Percentiles rank a stretch among this genome's conserved stretches.
Evolutionary conservation across 2,113 vertebrate species (phyloP).

Genomic region (Dicentrarchus labrax): DNA sequence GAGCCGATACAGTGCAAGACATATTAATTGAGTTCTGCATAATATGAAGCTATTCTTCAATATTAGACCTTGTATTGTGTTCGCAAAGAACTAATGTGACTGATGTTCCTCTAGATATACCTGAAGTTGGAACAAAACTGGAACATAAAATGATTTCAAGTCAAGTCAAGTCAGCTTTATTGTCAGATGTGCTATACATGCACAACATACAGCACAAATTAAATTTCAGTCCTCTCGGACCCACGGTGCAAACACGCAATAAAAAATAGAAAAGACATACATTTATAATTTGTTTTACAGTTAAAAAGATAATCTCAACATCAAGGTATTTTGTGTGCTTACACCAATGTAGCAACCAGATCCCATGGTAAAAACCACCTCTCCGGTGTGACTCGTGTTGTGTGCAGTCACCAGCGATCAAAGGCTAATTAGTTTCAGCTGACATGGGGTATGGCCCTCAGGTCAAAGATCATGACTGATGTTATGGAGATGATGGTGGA

Average conservation of each 20-base stretch:
- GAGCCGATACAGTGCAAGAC: constrained; percentile 79
- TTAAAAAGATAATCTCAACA: constrained; percentile 28
- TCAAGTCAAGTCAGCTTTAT: no score
- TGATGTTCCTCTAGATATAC: constrained; percentile 30
- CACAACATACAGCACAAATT: no score
- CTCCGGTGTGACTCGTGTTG: constrained; percentile 73
- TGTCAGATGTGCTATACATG: no score
- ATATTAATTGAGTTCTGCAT: constrained; percentile 80
- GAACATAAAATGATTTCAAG: constrained; percentile 11
- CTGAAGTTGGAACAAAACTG: constrained; percentile 5
- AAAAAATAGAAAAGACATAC: no score
- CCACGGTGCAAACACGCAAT: no score
- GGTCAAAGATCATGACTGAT: constrained; percentile 85
- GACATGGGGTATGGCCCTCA: constrained; percentile 78
- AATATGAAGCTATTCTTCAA: constrained; percentile 61
- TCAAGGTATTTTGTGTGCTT: constrained; percentile 10
- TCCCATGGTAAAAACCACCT: constrained; percentile 44
- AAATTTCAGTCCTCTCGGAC: no score
- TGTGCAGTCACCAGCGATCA: constrained; percentile 79
- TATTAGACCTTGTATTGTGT: constrained; percentile 47
- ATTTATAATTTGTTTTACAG: neutral
- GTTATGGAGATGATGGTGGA: constrained; percentile 80
- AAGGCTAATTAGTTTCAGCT: constrained; percentile 86
- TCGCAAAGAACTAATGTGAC: constrained; percentile 34
- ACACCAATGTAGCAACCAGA: constrained; percentile 42